Percentiles rank a stretch among this genome's conserved stretches.
Evolutionary conservation across 2,113 vertebrate genomes (phyloP).

Genomic region (Zosterops pallidus): DNA sequence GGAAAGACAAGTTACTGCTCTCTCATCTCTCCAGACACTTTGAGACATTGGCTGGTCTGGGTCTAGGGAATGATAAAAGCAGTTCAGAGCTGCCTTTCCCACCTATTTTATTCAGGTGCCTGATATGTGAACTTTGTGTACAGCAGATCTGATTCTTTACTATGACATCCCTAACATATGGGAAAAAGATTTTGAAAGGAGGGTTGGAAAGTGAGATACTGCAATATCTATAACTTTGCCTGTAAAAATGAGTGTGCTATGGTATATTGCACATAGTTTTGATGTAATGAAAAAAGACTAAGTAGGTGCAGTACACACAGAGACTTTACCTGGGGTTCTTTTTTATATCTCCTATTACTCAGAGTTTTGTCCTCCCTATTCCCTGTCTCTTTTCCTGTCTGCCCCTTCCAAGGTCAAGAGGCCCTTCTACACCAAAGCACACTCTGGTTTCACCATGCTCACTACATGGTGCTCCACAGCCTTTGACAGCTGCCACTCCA

Average conservation of each 20-base stretch:
- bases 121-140: not conserved
- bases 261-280: not conserved
- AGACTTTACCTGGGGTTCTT: not conserved
- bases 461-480: not conserved
- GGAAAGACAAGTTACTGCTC: not conserved
- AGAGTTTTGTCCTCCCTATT: not conserved
- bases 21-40: not conserved
- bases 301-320: rapidly evolving
- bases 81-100: not conserved
- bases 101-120: not conserved
- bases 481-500: not conserved
- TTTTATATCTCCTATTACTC: not conserved
- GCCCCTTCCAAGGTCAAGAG: not conserved
- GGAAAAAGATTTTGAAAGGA: not conserved
- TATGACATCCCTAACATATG: not conserved
- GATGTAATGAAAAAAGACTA: not conserved
- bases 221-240: not conserved
- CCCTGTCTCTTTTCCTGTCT: not conserved
- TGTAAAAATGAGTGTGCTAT: not conserved
- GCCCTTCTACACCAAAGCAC: not conserved
- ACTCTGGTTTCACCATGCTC: not conserved
- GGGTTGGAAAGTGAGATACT: not conserved
- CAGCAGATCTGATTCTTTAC: not conserved
- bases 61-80: not conserved
- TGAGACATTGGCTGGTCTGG: not conserved